Percentiles rank a stretch among this genome's conserved stretches.
Evolutionary conservation across 30 jellyfish, hydroid and myxozoan species (phyloP).

Genomic region (Morbakka virulenta): DNA sequence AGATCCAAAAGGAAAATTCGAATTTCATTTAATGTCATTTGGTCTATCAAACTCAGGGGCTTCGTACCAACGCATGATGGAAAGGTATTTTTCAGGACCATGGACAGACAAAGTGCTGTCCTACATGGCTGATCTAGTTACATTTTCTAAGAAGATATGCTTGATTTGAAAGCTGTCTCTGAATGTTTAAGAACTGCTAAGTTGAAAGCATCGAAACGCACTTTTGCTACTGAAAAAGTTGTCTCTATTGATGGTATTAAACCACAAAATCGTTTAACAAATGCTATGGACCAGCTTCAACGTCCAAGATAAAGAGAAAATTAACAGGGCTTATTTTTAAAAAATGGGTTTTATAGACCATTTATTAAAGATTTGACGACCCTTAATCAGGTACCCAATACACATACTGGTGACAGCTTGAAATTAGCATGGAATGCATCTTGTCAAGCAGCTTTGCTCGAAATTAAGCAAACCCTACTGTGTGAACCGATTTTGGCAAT

Average conservation of each 20-base stretch:
- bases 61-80: not conserved
- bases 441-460: conserved; percentile 11
- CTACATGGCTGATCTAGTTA: not conserved
- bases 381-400: not conserved
- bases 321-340: not conserved
- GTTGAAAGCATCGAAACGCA: not conserved
- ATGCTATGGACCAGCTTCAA: not conserved
- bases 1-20: not conserved
- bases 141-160: not conserved
- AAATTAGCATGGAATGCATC: not conserved
- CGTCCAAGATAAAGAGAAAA: not conserved
- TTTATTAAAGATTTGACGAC: not conserved
- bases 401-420: conserved; percentile 15
- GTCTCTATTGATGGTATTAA: conserved; percentile 15
- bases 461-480: not conserved
- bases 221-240: not conserved
- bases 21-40: not conserved
- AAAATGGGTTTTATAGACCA: conserved; percentile 10
- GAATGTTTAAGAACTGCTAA: conserved; percentile 11
- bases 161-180: not conserved
- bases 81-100: conserved; percentile 8
- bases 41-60: conserved; percentile 3
- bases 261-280: conserved; percentile 15
- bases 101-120: conserved; percentile 5
- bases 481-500: not conserved